Base-by-base conservation (phyloP, 1,140 invertebrate species). In the Drosophila tropicalis region DNA sequence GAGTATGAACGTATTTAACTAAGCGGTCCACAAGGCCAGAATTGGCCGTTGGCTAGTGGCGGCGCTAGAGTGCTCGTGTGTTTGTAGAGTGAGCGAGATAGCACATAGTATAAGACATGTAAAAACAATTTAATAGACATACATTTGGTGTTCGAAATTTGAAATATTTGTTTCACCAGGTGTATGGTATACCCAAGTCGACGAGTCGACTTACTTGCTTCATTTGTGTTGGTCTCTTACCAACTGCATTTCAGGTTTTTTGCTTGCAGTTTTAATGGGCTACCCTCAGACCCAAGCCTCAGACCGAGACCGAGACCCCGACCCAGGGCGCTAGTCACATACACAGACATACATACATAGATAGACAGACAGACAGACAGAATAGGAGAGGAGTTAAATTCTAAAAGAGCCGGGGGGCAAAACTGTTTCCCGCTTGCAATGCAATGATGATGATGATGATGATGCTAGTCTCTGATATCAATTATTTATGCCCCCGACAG, bases 191-290 rank as follows among this genome's bases (percentile, higher is more conserved):
- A n/a, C n/a, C n/a, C n/a, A n/a, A n/a, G n/a, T n/a, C n/a, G n/a
- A n/a, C n/a, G n/a, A n/a, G n/a, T n/a, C n/a, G n/a, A n/a, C n/a
- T n/a, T n/a, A n/a, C n/a, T n/a, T n/a, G n/a, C n/a, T n/a, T n/a
- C n/a, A n/a, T 40, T 34, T 47, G 15, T 47, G 17, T 12, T 12
- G 17, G 17, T 51, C 15, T 47, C 17, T 51, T 22, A 51, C 55
- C 55, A 15, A 57, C 34, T 60, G 57, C 57, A 60, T 60, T 60
- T 60, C 32, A 39, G 62, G 32, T 51, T 51, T 51, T 51, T 9
- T 51, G 44, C 9, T 51, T 51, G 44, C 44, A 51, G 44, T 22
- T 51, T 51, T 51, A 51, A 22, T 51, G n/a, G 44, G 17, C 7
- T 51, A 51, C 44, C 44, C 44, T 51, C 44, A 51, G 44, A 51